Conservation (phyloP, 2,797 vertebrate species). For the Eremophila alpestris region DNA sequence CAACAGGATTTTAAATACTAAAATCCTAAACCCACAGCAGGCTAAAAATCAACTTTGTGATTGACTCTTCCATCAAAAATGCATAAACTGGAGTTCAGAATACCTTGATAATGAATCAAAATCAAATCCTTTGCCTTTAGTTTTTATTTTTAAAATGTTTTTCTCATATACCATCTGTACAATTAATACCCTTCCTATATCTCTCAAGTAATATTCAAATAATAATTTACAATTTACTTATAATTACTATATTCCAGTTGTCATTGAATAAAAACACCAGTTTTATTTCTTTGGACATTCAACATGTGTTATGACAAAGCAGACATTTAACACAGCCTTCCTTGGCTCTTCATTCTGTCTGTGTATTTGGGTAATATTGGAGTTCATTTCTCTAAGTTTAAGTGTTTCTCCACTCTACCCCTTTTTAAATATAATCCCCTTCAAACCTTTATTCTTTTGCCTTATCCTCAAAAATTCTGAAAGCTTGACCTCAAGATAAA, state of each 20-base stretch:
- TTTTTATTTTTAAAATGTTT: neutral
- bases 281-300: neutral
- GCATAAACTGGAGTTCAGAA: neutral
- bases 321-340: neutral
- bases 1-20: neutral
- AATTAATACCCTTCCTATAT: neutral
- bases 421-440: neutral
- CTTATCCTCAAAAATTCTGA: neutral
- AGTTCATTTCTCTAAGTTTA: neutral
- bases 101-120: neutral
- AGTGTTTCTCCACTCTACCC: neutral
- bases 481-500: neutral
- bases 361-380: neutral
- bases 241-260: neutral
- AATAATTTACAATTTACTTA: neutral
- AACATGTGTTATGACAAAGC: neutral
- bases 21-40: neutral
- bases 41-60: neutral
- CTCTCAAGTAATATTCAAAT: neutral
- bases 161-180: neutral
- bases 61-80: neutral
- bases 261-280: neutral
- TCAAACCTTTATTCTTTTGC: neutral
- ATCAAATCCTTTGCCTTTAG: neutral
- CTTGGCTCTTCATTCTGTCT: neutral